A percentile compares a stretch with the other conserved stretches of the same genome.
These are phyloP conservation scores for Erebia epiphron DNA, from an alignment of 2,888 invertebrate species.

Conservation along the genomic window DNA sequence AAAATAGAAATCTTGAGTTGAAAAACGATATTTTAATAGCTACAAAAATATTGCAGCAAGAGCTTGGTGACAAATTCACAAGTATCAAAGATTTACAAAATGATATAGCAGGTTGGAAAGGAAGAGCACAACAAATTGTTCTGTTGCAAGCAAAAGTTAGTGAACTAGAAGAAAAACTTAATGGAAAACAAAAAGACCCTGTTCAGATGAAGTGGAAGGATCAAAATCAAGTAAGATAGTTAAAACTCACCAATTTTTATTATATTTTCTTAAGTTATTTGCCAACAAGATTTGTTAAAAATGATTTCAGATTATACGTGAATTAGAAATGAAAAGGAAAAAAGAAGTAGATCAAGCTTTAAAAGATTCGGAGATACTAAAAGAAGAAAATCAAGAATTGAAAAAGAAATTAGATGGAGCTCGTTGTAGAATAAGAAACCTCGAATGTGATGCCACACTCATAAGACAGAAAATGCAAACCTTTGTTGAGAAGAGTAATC, in stretches of 20 bases:
- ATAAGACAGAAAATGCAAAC: constrained; percentile 84
- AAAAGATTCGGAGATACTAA: constrained; percentile 82
- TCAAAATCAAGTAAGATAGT: constrained; percentile 56
- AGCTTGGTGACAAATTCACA: constrained; percentile 88
- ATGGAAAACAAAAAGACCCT: constrained; percentile 61
- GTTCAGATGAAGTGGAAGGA: constrained; percentile 61
- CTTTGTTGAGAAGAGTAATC: constrained; percentile 84
- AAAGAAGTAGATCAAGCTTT: constrained; percentile 83
- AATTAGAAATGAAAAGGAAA: constrained; percentile 80
- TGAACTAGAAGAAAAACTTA: constrained; percentile 86
- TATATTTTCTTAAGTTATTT: not conserved
- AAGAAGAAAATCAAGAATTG: constrained; percentile 81
- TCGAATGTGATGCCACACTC: constrained; percentile 85
- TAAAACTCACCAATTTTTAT: not conserved
- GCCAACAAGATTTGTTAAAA: not conserved
- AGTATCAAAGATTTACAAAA: constrained; percentile 84
- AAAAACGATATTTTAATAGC: constrained; percentile 88
- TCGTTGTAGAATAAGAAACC: constrained; percentile 86
- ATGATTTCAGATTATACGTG: constrained; percentile 67
- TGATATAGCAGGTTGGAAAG: constrained; percentile 87
- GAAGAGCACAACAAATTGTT: constrained; percentile 89
- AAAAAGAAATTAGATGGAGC: constrained; percentile 86
- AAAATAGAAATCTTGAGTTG: constrained; percentile 86
- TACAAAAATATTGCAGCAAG: constrained; percentile 88
- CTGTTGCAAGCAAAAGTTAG: constrained; percentile 86